phyloP scores from a whole-genome alignment of 2,888 invertebrate genomes.

The Andrena bucephala region DNA sequence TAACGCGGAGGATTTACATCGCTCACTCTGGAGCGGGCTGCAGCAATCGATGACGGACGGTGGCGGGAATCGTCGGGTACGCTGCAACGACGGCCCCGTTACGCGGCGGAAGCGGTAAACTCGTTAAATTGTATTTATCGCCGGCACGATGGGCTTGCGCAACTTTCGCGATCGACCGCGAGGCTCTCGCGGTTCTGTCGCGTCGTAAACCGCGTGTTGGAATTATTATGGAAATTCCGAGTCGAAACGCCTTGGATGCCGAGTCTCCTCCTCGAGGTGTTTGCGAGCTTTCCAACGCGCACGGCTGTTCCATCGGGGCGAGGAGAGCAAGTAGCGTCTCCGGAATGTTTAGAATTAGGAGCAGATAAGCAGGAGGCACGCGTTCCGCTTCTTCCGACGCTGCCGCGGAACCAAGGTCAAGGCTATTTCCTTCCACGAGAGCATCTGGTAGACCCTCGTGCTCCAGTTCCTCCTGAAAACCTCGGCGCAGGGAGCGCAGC shows the following conservation, averaged over 20 bases:
- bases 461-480: constrained; percentile 37
- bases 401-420: constrained; percentile 62
- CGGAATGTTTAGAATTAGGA: neutral
- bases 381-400: constrained; percentile 38
- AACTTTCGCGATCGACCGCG: constrained; percentile 44
- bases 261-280: too few species aligned
- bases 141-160: constrained; percentile 12
- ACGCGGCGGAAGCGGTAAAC: constrained; percentile 12
- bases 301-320: too few species aligned
- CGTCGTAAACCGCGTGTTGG: constrained; percentile 14
- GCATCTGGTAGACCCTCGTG: constrained; percentile 57
- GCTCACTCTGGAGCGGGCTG: neutral
- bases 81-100: constrained; percentile 27
- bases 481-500: constrained; percentile 31
- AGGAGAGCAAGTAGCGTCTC: neutral
- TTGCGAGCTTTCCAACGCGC: too few species aligned
- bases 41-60: neutral
- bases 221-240: neutral
- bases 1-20: neutral
- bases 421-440: constrained; percentile 53
- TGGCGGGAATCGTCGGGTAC: neutral
- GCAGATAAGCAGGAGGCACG: constrained; percentile 34
- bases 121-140: constrained; percentile 36
- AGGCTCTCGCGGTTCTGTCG: constrained; percentile 11
- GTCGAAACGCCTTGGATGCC: too few species aligned